Percentiles rank a stretch among this genome's conserved stretches.
Conservation (phyloP, 2,113 vertebrate species). For the Tupaia chinensis region DNA sequence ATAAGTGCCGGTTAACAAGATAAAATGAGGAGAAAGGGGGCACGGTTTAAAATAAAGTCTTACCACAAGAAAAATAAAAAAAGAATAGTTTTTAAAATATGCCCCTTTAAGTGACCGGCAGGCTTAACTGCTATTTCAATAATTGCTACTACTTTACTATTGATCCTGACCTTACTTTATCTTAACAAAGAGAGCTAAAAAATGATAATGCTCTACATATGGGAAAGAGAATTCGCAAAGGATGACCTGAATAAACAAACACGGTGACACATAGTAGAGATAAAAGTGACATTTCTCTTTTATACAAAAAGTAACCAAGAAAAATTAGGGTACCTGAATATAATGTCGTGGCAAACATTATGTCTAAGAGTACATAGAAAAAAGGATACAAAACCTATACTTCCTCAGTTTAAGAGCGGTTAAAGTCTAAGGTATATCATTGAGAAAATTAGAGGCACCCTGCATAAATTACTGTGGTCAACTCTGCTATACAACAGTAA, state of each 20-base stretch:
- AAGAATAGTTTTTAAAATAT: neutral
- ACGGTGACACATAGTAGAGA: neutral
- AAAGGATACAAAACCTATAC: neutral
- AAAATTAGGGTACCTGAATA: neutral
- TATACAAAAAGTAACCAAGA: neutral
- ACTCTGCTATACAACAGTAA: neutral
- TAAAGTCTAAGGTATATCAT: neutral
- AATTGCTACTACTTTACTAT: neutral
- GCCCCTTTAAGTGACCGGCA: neutral
- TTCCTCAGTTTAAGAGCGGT: neutral
- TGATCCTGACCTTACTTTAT: conserved; percentile 21
- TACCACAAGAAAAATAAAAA: neutral
- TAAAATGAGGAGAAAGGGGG: conserved; percentile 92
- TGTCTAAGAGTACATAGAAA: neutral
- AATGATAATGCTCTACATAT: neutral
- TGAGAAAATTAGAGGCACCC: neutral
- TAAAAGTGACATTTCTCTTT: neutral
- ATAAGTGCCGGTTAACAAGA: conserved; percentile 91
- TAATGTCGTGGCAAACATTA: neutral
- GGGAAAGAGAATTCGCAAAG: conserved; percentile 31
- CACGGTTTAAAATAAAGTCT: conserved; percentile 2
- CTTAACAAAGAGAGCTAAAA: neutral
- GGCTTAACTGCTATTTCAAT: conserved; percentile 12
- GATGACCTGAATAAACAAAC: neutral
- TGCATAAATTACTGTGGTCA: neutral